Base-by-base conservation (phyloP, 2,888 invertebrate species). In the Eupithecia tripunctaria region DNA sequence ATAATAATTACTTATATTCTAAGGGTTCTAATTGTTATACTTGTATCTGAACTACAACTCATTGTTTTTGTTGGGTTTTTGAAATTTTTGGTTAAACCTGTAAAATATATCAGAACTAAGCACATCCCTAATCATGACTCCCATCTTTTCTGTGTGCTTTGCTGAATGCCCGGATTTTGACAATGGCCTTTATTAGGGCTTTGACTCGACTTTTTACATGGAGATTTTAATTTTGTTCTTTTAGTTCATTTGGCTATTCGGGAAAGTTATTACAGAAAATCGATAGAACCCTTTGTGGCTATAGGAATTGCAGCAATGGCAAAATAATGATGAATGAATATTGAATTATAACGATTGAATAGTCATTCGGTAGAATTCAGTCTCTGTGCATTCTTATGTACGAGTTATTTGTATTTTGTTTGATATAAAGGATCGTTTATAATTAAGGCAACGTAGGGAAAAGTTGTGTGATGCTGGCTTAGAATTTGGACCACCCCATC, bases 91-190 rank as follows among this genome's bases (percentile, higher is more conserved):
- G 29, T 29, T 29, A 29, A 25, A 3, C 25, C 10, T n/a, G n/a
- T n/a, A n/a, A 25, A 56, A 25, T 56, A 41, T 14, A 14, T 10
- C 32, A 36, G 21, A n/a, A n/a, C n/a, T 10, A 32, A 62, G 62
- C 14, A 64, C 75, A 70, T 62, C 75, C 47, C 72, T 75, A 70
- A 60, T 56, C 41, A 12, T 29, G 70, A 65, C 51, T 74, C 51
- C 71, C 72, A 68, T 76, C 76, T 74, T 75, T 75, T 71, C 75
- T 72, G 79, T 78, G 73, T 76, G 74, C 78, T 75, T 75, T 75
- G 74, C 76, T 76, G 78, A 79, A 79, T 78, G 72, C 76, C 76
- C 76, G 78, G 79, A 79, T 79, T 79, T 79, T 69, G 76, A 79
- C 79, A 79, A 79, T 79, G 69, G 78, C 70, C 76, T 78, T 78